A percentile compares a stretch with the other conserved stretches of the same genome.
These are phyloP conservation scores for Petroica traversi DNA, from an alignment of 2,113 vertebrate species.

Conservation along the genomic window DNA sequence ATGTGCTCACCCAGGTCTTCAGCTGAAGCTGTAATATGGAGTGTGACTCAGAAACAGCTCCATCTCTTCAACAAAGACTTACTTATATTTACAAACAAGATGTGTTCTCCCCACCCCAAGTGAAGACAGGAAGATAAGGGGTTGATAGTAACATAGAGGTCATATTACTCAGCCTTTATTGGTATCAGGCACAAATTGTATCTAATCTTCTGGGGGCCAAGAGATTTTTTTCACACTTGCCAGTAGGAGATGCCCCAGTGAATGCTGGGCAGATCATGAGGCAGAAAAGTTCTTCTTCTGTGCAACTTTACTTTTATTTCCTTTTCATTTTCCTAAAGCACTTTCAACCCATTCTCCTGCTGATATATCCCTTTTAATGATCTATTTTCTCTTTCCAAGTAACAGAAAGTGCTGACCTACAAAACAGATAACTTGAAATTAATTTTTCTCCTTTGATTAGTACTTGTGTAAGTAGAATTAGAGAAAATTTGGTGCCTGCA, in stretches of 20 bases:
- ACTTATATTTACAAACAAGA: neutral
- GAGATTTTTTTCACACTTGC: neutral
- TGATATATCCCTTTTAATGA: neutral
- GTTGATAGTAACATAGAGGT: neutral
- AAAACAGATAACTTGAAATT: neutral
- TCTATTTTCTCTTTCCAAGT: neutral
- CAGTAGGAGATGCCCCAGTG: neutral
- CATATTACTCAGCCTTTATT: neutral
- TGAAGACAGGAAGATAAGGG: neutral
- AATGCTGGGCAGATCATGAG: neutral
- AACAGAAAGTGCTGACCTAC: neutral
- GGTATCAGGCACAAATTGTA: neutral
- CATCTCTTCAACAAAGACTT: neutral
- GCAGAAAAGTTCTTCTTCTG: neutral
- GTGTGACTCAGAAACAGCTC: neutral
- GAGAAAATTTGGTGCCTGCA: neutral
- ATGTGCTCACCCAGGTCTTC: neutral
- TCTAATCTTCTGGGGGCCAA: neutral
- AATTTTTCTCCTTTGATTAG: neutral
- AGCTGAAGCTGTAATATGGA: neutral
- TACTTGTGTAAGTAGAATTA: neutral
- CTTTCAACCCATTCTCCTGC: neutral
- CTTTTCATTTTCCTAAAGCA: neutral
- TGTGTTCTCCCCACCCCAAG: neutral
- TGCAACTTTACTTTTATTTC: neutral